Conservation (phyloP, 2,113 vertebrate genomes). For the Pomatorhinus ruficollis region DNA sequence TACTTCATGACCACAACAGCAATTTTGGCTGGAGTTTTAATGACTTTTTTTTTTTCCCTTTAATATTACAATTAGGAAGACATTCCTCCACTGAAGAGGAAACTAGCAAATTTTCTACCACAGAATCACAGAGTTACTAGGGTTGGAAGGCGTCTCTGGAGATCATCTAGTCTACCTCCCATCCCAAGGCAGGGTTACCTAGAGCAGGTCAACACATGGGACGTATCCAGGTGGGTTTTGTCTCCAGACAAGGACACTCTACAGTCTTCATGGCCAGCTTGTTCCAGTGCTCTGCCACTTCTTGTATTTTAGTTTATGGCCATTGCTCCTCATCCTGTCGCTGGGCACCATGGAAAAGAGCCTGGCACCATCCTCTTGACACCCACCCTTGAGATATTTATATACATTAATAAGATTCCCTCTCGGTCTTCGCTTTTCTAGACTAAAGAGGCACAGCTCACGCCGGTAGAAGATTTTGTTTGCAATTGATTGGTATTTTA, state of each 20-base stretch:
- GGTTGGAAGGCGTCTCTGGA: not conserved
- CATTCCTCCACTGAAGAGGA: not conserved
- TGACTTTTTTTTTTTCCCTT: not conserved
- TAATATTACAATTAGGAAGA: not conserved
- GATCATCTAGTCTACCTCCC: not conserved
- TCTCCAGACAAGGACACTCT: not conserved
- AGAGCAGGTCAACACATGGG: not conserved
- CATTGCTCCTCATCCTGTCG: accelerated
- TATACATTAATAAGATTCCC: not conserved
- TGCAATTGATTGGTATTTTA: not conserved
- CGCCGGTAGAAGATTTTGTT: not conserved
- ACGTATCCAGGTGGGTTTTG: not conserved
- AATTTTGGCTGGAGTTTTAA: not conserved
- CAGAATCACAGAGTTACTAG: not conserved
- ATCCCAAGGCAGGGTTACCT: not conserved
- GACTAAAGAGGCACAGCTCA: not conserved
- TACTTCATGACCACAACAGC: not conserved
- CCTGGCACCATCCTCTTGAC: not conserved
- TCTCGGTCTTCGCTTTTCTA: not conserved
- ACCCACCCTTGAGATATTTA: not conserved
- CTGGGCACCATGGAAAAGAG: not conserved
- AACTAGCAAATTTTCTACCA: not conserved
- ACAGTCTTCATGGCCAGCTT: not conserved
- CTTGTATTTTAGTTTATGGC: not conserved
- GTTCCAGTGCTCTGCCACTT: not conserved